These are phyloP conservation scores for Acanthiza pusilla DNA, from an alignment of 2,797 vertebrate genomes.

Conservation along the genomic window DNA sequence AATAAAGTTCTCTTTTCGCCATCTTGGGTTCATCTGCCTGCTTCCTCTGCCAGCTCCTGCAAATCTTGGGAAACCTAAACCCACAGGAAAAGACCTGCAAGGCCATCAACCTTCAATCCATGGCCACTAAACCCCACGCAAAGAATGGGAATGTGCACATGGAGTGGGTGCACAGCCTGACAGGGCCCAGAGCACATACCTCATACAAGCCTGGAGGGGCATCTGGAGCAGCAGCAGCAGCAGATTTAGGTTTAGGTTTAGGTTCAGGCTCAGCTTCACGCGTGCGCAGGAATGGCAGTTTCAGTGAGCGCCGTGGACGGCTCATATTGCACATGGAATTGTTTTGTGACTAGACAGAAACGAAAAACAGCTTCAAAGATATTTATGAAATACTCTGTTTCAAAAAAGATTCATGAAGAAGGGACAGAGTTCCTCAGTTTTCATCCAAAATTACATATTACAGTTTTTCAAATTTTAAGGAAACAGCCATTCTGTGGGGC, in stretches of 20 bases:
- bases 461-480: background rate
- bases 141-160: background rate
- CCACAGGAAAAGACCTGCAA: background rate
- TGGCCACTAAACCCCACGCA: background rate
- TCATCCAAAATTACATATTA: background rate
- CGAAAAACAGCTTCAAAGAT: background rate
- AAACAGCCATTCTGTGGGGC: background rate
- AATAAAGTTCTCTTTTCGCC: no score
- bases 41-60: no score
- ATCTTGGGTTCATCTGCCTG: no score
- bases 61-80: no score
- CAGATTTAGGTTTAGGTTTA: no score
- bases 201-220: slow-evolving; percentile 73
- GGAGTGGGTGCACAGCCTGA: background rate
- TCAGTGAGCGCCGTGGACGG: slow-evolving; percentile 21
- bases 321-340: slow-evolving; percentile 74
- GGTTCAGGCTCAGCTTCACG: no score
- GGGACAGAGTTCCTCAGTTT: background rate
- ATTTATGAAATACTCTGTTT: background rate
- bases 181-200: slow-evolving; percentile 60
- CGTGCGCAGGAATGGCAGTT: slow-evolving; percentile 41
- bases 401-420: background rate
- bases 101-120: background rate
- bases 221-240: background rate
- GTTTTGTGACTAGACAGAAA: slow-evolving; percentile 32